A percentile compares a stretch with the other conserved stretches of the same genome.
Conservation (phyloP, 64 coral and sea anemone genomes). For the Pocillopora verrucosa region DNA sequence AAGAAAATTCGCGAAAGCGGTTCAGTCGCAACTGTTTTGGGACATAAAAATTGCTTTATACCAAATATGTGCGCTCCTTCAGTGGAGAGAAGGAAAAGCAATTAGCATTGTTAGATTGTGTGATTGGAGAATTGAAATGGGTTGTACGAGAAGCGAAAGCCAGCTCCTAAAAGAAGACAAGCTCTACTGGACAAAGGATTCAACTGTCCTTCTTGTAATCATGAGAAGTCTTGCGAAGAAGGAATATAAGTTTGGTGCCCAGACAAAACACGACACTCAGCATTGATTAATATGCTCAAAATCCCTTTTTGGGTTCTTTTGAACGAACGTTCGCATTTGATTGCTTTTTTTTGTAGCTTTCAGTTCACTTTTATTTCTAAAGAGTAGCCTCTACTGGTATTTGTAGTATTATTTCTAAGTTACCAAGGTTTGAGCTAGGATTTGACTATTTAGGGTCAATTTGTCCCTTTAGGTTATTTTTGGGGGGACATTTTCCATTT, state of each 20-base stretch:
- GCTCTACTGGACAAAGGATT: slow-evolving; percentile 92
- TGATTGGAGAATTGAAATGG: slow-evolving; percentile 59
- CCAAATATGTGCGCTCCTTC: too few relatives aligned
- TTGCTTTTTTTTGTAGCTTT: not conserved
- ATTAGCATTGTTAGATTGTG: too few relatives aligned
- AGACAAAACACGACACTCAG: not conserved
- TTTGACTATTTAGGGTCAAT: too few relatives aligned
- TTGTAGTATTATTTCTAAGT: too few relatives aligned
- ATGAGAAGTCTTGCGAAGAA: slow-evolving; percentile 96
- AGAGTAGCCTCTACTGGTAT: too few relatives aligned
- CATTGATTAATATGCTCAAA: not conserved
- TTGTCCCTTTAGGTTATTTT: too few relatives aligned
- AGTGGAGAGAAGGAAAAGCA: too few relatives aligned
- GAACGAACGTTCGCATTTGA: not conserved
- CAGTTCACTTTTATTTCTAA: not conserved
- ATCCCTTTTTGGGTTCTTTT: not conserved
- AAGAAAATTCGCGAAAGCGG: too few relatives aligned
- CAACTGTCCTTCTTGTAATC: slow-evolving; percentile 99
- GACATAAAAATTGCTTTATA: too few relatives aligned
- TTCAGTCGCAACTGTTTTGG: too few relatives aligned
- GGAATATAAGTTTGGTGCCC: slow-evolving; percentile 83
- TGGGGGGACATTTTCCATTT: too few relatives aligned
- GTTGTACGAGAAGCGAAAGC: slow-evolving; percentile 92
- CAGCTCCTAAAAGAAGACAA: slow-evolving; percentile 80
- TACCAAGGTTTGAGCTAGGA: too few relatives aligned